These are phyloP conservation scores for Catharus bicknelli DNA, from an alignment of 2,113 vertebrate species.

Conservation along the genomic window DNA sequence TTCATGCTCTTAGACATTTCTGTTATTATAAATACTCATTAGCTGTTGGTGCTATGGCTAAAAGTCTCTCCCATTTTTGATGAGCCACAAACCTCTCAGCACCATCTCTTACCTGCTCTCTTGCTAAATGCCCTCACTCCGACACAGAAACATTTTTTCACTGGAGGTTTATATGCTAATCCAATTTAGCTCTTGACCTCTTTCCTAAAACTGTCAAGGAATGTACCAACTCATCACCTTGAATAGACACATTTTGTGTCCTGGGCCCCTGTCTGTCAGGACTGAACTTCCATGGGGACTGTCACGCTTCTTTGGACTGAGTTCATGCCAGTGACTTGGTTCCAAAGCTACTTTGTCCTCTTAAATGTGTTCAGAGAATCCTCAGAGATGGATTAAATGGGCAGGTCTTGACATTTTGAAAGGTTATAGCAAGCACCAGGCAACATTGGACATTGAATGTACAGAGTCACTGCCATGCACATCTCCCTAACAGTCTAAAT, in stretches of 20 bases:
- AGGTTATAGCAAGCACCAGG: constrained; percentile 5
- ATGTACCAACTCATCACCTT: not conserved
- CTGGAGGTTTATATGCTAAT: not conserved
- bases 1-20: not conserved
- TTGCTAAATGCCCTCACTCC: not conserved
- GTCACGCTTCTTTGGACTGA: not conserved
- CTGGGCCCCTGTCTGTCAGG: not conserved
- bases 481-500: not conserved
- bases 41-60: not conserved
- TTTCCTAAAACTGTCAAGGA: not conserved
- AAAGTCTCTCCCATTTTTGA: not conserved
- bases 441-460: not conserved
- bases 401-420: constrained; percentile 32
- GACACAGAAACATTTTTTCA: not conserved
- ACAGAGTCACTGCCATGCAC: not conserved
- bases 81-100: not conserved
- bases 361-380: not conserved
- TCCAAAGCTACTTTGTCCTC: not conserved
- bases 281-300: not conserved
- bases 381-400: not conserved
- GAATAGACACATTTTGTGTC: not conserved
- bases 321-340: not conserved
- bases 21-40: not conserved
- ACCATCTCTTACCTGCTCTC: not conserved
- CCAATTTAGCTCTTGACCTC: not conserved